Conservation (phyloP, 2,888 invertebrate genomes). For the Tenthredo livida region DNA sequence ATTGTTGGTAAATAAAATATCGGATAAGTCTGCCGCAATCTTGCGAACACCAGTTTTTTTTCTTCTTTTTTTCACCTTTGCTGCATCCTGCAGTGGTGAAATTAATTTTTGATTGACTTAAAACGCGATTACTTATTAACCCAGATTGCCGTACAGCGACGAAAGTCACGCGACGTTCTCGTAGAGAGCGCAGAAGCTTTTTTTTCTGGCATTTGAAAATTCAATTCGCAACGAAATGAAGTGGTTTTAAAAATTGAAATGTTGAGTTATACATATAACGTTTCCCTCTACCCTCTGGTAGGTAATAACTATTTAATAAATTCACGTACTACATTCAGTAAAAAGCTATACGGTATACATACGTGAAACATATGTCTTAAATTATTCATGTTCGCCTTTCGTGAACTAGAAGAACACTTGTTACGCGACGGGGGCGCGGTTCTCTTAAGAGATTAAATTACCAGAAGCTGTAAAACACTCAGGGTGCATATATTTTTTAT, state of each 20-base stretch:
- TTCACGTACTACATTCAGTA: not conserved
- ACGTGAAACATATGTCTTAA: not conserved
- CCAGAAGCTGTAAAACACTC: slow-evolving; percentile 17
- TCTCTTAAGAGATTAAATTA: slow-evolving; percentile 34
- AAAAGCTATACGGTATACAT: not conserved
- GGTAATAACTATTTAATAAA: slow-evolving; percentile 7
- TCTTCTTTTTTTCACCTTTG: not conserved
- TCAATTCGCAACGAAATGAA: slow-evolving; percentile 9
- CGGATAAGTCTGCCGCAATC: not conserved
- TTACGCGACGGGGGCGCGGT: not conserved
- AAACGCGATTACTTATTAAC: not conserved
- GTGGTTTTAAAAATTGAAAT: slow-evolving; percentile 47
- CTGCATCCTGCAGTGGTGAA: not conserved
- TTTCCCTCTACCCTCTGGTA: not conserved
- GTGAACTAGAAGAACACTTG: slow-evolving; percentile 17
- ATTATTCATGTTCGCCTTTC: not conserved
- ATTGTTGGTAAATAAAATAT: not conserved
- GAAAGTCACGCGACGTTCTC: not conserved
- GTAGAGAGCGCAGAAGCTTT: not conserved
- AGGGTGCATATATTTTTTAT: not conserved
- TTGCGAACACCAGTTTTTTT: not conserved
- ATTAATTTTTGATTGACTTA: not conserved
- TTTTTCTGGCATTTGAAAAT: slow-evolving; percentile 17
- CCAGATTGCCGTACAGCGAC: not conserved
- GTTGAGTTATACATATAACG: not conserved